Base-by-base conservation (phyloP, 2,797 vertebrate species). In the Pristis pectinata region DNA sequence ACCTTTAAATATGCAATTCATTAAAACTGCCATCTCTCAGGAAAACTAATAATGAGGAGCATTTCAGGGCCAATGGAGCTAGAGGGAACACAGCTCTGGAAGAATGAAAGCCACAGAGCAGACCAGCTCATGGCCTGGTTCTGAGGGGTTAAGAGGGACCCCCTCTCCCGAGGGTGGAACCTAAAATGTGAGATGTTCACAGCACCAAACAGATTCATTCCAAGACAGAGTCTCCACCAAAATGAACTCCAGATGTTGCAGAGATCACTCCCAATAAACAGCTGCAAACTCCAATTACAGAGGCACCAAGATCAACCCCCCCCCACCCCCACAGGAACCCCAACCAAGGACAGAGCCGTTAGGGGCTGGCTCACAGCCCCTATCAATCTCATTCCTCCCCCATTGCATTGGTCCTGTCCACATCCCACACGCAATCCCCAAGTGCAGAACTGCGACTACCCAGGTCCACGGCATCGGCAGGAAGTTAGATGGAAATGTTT, bases 241-340 rank as follows among this genome's bases (percentile, higher is more conserved):
- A 98, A 97, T 97, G 95, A 95, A 95, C 96, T 97, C 97, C 97
- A 98, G 97, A 98, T 98, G 97, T 97, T 95, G 95, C 95, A 95
- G 94, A 95, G 96, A 96, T 96, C 95, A 96, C 96, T 96, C 96
- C 37, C 96, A 95, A 96, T 96, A 76, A 95, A 96, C 96, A 96
- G 96, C 96, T 96, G 96, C 96, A 96, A 96, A 96, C 96, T 96
- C 96, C 96, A 95, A 96, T 96, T 95, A 95, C 95, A 96, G 95
- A 56, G 27, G 27, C 89, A 92, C 61, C 3, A 37, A 24, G 34
- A 37, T 27, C 5, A 2, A 7, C 64, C 6, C 64, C 9, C 9
- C 30, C 30, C 95, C 95, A 96, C 96, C 96, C 96, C 95, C 96
- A 96, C 96, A 95, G 95, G 95, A 95, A 94, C 95, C 79, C 95